Base-by-base conservation (phyloP, 2,113 vertebrate genomes). In the Syngnathus typhle region DNA sequence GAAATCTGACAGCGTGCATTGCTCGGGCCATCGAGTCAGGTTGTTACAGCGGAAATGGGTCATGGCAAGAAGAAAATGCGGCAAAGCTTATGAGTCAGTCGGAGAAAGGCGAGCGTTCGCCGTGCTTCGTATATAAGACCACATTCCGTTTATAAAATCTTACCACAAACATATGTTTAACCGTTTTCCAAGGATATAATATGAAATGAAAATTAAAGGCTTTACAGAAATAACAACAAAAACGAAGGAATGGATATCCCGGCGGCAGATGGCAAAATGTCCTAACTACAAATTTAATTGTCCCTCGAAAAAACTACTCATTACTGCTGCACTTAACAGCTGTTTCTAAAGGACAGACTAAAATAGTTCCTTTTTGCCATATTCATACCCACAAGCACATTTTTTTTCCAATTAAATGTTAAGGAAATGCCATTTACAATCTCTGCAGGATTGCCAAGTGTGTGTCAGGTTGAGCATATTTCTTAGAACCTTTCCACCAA, bases 301-400 rank as follows among this genome's bases (percentile, higher is more conserved):
- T 5, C 60, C 37, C 37, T 60, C 10, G 19, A 44, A 62, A 62
- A 23, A 23, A 43, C 23, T 4, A 10, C 12, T 8, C 11, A 62
- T 43, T 44, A 41, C 38, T 7, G 11, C 43, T 62, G 58, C 58
- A 80, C 56, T 43, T 74, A 71, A 0, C 69, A 81, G 75, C 74
- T 81, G 79, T 68, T 70, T 46, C 67, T 74, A 66, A 81, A 11
- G 37, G 69, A 60, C 36, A 38, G 8, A 19, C 38, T 58, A 9
- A 81, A 82, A 73, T 78, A 61, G 79, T 80, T 79, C 75, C 72
- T 72, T 78, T 78, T 70, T 80, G 85, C 64, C 70, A 75, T 36
- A 13, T n/a, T 12, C 46, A 32, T 44, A 12, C 10, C 16, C 27
- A 5, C 47, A 51, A 32, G 1, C 64, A 76, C 65, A 71, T 46